phyloP scores from a whole-genome alignment of 2,888 invertebrate species.

The Aelia acuminata region DNA sequence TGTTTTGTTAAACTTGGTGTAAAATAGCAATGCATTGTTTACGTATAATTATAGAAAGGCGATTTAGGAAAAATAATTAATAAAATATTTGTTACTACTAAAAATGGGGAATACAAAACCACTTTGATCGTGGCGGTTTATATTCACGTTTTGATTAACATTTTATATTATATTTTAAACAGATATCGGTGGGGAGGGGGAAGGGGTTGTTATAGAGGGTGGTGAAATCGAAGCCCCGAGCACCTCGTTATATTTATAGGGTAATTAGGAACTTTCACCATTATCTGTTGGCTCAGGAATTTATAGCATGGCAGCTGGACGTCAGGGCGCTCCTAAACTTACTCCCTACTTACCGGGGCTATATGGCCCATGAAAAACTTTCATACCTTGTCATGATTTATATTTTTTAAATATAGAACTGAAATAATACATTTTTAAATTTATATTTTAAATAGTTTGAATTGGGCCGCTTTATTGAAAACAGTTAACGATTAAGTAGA shows the following conservation, averaged over 20 bases:
- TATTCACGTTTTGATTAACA: background rate
- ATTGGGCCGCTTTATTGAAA: no score
- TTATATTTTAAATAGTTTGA: background rate
- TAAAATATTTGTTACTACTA: no score
- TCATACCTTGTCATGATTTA: background rate
- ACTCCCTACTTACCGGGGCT: background rate
- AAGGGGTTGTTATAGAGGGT: background rate
- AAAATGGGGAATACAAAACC: no score
- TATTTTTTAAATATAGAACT: background rate
- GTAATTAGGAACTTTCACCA: constrained; percentile 30
- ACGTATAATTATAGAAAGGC: no score
- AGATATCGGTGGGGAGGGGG: background rate
- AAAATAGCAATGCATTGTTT: no score
- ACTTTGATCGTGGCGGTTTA: no score
- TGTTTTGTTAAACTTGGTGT: no score
- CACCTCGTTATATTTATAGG: background rate
- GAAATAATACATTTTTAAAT: background rate
- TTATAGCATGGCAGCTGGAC: constrained; percentile 29
- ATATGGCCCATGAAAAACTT: background rate
- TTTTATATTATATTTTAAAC: background rate
- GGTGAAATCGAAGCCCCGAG: constrained; percentile 9
- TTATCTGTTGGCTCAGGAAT: constrained; percentile 36
- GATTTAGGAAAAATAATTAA: no score
- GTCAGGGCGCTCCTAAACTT: constrained; percentile 4
- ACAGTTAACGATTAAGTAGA: no score